Conservation (phyloP, 2,888 invertebrate species). For the Herminia tarsipennalis region DNA sequence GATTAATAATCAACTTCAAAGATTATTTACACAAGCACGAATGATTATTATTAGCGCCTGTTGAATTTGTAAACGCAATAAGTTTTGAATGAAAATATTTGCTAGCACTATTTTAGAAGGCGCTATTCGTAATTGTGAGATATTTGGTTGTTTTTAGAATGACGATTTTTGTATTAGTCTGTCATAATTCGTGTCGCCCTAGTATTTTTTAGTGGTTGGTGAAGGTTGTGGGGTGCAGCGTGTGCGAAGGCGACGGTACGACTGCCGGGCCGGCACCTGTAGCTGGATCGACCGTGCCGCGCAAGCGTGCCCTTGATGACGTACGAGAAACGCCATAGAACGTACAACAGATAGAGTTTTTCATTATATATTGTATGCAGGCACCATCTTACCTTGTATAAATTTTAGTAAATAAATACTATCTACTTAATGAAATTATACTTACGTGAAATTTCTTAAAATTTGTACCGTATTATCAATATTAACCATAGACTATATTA, state of each 20-base stretch:
- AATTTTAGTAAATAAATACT: too few species aligned
- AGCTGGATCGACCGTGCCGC: constrained; percentile 82
- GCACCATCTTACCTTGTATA: too few species aligned
- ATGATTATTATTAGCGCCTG: constrained; percentile 64
- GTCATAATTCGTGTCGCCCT: constrained; percentile 56
- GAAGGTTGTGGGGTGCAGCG: constrained; percentile 42
- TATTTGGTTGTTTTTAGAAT: constrained; percentile 34
- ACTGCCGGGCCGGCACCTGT: constrained; percentile 83
- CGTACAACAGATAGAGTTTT: constrained; percentile 35
- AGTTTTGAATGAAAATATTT: constrained; percentile 41
- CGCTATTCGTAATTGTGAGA: constrained; percentile 31
- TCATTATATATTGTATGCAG: constrained; percentile 26
- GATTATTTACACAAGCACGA: constrained; percentile 50
- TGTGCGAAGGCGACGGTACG: constrained; percentile 58
- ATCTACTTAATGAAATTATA: too few species aligned
- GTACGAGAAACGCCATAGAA: constrained; percentile 65
- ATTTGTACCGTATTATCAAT: too few species aligned
- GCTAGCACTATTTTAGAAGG: constrained; percentile 48
- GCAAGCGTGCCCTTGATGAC: constrained; percentile 83
- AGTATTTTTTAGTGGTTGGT: constrained; percentile 31
- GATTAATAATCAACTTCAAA: constrained; percentile 59
- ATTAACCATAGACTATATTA: too few species aligned
- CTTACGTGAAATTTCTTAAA: too few species aligned
- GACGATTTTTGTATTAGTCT: constrained; percentile 54
- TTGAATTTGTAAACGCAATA: constrained; percentile 68